Evolutionary conservation across 2,797 vertebrate species (phyloP), one percentile per base, ranked within the genome.

Genomic region (Calcarius lapponicus): DNA sequence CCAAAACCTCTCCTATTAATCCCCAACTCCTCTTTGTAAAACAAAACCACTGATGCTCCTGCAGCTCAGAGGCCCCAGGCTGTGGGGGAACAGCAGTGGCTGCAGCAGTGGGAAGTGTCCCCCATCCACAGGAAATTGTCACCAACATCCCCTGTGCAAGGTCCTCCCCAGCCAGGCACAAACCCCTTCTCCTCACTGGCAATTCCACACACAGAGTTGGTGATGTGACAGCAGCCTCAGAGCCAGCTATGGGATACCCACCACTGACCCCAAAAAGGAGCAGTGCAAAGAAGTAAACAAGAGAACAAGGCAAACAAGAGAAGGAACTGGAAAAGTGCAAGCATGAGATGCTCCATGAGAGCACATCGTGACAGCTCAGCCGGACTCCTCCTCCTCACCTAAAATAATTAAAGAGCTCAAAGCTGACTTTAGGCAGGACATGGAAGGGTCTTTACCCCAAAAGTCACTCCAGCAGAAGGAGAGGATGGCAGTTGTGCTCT

Each of bases 191-290:
- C 87, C 62, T 85, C 81, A 29, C 31, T 0, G 0, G 36, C 2
- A 1, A 43, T 80, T 38, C 56, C 0, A 0, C 45, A 17, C 3
- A 0, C 0, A 0, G 38, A 24, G 18, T 1, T 8, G 1, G 22
- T 0, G 0, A 40, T 9, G n/a, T 2, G 18, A 20, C 57, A 54
- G 26, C 84, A 70, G 47, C 42, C 31, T 40, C 34, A 25, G 36
- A 69, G 58, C 54, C 25, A 25, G 2, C 45, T 31, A 3, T 0
- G 0, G 50, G 51, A 71, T 11, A 62, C 16, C 58, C 38, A 54
- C 65, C 61, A 28, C 38, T 6, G 2, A 62, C 29, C 28, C 29
- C 56, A 4, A 36, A 36, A 36, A 36, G 36, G 36, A 36, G 9
- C 36, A 36, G 36, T 36, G 36, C 9, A 36, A 36, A 36, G 36